Conservation (phyloP, 2,113 vertebrate genomes). For the Lagopus muta region DNA sequence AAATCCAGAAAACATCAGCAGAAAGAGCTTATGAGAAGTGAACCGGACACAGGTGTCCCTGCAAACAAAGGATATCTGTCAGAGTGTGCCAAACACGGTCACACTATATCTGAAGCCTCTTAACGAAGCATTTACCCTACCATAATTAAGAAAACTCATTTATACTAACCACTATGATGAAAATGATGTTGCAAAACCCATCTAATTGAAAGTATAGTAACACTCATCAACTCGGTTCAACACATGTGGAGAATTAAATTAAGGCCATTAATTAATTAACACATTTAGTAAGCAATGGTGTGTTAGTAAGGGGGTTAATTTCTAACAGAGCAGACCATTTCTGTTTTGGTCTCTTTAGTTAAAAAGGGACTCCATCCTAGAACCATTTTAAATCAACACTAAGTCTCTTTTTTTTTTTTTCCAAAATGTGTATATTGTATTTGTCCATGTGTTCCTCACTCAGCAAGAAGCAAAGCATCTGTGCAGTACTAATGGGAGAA, state of each 20-base stretch:
- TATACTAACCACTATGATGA: background rate
- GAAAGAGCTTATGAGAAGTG: background rate
- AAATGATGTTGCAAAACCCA: background rate
- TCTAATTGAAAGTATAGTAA: conserved; percentile 11
- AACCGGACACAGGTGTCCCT: background rate
- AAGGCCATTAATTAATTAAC: conserved; percentile 32
- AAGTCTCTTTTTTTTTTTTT: background rate
- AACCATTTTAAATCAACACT: background rate
- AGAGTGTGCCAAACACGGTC: background rate
- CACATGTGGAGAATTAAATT: conserved; percentile 9
- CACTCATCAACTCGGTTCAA: conserved; percentile 8
- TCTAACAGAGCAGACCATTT: background rate
- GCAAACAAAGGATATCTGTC: background rate
- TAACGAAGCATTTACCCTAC: background rate
- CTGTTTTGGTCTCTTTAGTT: background rate
- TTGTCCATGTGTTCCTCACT: background rate
- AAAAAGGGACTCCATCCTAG: background rate
- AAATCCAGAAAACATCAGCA: background rate
- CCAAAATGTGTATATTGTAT: background rate
- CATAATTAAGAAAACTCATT: conserved; percentile 33
- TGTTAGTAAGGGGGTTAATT: background rate
- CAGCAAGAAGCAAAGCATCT: background rate
- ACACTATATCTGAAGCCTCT: background rate
- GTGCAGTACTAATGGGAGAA: background rate
- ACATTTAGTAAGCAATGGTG: background rate